Evolutionary conservation across 2,797 vertebrate genomes (phyloP), one percentile per base, ranked within the genome.

Genomic region (Dallia pectoralis): DNA sequence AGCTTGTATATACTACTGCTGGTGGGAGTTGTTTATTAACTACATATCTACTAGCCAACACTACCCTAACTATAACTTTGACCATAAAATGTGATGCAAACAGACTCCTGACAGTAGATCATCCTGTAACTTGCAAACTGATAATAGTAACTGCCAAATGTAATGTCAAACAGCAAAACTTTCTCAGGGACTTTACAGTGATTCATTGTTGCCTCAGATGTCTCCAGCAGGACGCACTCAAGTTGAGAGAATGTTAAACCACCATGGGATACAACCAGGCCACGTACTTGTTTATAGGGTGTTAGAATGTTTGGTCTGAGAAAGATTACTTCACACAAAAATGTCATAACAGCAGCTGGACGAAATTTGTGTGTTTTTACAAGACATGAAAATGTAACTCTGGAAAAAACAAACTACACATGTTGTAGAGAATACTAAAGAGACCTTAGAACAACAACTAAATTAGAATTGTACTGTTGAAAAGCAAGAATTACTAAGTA

Each of bases 401-500:
- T 5, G 71, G 15, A 0, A 30, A 0, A 1, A 61, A 72, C 70
- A 76, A n/a, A 44, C 14, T n/a, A 75, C 78, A 29, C 47, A n/a
- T n/a, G 70, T 40, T 33, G 36, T 33, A 40, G 25, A 65, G 63
- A 81, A 82, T 69, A 76, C 36, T 78, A 62, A 72, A 12, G 25
- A 48, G 73, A 65, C 2, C 66, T 59, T 2, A 30, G 19, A 75
- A 70, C 72, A 79, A 76, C 47, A 61, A 71, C 56, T 44, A 69
- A 70, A 59, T 40, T 59, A 48, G 74, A 72, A 83, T 82, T 30
- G 70, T 79, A 67, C 71, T 65, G 36, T 18, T 66, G 84, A 51
- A 69, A 78, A 53, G 25, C 2, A 30, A 74, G 73, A 77, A 74
- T 81, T 69, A 67, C 79, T 44, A 74, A 73, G 82, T 73, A 75